Conservation (phyloP, 2,113 vertebrate genomes). For the Pelmatolapia mariae region DNA sequence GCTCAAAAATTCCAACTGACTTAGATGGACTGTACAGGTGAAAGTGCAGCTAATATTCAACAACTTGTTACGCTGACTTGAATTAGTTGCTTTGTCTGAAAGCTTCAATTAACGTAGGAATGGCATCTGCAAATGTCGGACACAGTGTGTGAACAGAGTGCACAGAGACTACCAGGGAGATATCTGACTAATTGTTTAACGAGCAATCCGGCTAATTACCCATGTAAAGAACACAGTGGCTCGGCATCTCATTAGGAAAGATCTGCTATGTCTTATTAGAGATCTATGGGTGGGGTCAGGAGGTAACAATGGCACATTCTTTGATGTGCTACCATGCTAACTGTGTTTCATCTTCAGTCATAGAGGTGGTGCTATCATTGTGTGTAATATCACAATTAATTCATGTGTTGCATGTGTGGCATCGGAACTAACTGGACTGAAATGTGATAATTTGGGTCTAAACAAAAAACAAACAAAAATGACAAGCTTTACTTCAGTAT, state of each 20-base stretch:
- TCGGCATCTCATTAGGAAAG: conserved; percentile 1
- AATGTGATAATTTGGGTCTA: not conserved
- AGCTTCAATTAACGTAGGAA: conserved; percentile 4
- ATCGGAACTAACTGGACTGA: not conserved
- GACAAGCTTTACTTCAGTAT: not conserved
- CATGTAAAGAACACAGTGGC: not conserved
- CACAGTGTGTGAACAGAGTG: not conserved
- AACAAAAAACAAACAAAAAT: not conserved
- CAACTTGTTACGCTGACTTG: not conserved
- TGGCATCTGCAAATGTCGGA: conserved; percentile 4
- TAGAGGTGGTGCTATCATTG: not conserved
- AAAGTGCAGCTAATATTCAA: not conserved
- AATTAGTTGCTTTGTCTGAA: not conserved
- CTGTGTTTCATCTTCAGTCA: not conserved
- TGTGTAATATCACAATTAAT: not conserved
- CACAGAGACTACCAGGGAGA: not conserved
- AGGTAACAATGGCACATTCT: not conserved
- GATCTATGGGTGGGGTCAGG: not conserved
- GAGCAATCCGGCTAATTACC: conserved; percentile 20
- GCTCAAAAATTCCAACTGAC: not conserved
- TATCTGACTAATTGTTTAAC: conserved; percentile 29
- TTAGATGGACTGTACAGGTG: not conserved
- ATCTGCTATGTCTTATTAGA: not conserved
- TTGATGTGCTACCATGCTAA: not conserved
- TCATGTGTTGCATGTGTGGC: not conserved